Base-by-base conservation (phyloP, 2,113 vertebrate genomes). In the Propithecus coquereli region DNA sequence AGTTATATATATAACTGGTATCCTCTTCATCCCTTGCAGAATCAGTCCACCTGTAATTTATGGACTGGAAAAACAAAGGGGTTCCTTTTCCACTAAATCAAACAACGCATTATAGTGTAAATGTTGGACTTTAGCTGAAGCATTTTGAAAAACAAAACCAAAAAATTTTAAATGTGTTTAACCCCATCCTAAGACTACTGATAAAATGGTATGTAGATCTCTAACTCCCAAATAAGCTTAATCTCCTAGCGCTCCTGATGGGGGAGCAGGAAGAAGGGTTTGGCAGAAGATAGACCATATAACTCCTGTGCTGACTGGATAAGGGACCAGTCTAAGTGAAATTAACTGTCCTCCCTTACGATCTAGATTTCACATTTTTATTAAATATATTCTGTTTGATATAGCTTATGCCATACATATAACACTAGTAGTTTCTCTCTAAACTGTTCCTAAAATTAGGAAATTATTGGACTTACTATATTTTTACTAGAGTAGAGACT, bases 131-230 rank as follows among this genome's bases (percentile, higher is more conserved):
- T 54, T 25, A 88, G 65, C 47, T 87, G 71, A 92, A 43, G 61
- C 23, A 57, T 61, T 93, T 90, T 83, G 86, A 66, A 71, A 96
- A 91, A 57, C 6, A 90, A 91, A 74, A 88, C 25, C 65, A 63
- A 54, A 50, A 73, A 52, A 45, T 57, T 34, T 1, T 68, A 43
- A 81, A 10, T 61, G 9, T 50, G 45, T 93, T 81, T 91, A 59
- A 68, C n/a, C 10, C 27, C 61, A 45, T 6, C 32, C 57, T n/a
- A 71, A 45, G 32, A 76, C 37, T 27, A 0, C 45, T 37, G 16
- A 6, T 81, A 50, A 8, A 45, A 45, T n/a, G 32, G 8, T 40
- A 34, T 40, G 34, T 54, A n/a, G 57, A 61, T 63, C 66, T 37
- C 30, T 87, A 63, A 40, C 40, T 94, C 40, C 71, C 57, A 30